A percentile compares a stretch with the other conserved stretches of the same genome.
Conservation (phyloP, 2,113 vertebrate genomes). For the Prinia subflava region DNA sequence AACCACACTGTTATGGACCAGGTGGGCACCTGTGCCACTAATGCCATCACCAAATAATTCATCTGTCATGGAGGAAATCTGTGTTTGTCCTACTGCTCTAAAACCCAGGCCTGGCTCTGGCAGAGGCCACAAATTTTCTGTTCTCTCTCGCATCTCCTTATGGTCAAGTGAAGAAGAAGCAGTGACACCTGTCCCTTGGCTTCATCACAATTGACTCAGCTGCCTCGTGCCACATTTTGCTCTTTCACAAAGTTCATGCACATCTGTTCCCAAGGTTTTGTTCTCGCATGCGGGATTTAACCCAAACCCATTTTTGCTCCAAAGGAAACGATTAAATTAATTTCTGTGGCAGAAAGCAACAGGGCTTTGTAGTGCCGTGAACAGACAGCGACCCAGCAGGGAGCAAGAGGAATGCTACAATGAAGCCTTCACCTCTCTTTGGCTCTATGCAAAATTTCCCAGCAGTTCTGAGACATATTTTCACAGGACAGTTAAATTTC, state of each 20-base stretch:
- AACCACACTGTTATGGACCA: neutral
- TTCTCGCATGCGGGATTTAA: neutral
- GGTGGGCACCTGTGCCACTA: neutral
- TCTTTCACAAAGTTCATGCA: neutral
- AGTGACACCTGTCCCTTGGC: neutral
- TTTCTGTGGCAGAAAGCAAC: neutral
- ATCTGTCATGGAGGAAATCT: neutral
- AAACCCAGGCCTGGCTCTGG: neutral
- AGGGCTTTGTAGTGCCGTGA: neutral
- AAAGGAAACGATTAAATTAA: neutral
- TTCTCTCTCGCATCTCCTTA: neutral
- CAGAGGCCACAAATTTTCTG: neutral
- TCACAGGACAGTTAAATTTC: neutral
- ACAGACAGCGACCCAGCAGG: neutral
- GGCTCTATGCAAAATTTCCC: neutral
- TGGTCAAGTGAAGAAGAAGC: neutral
- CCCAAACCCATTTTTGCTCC: neutral
- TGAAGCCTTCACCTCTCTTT: neutral
- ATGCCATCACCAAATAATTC: neutral
- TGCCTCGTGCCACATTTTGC: neutral
- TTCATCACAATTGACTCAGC: neutral
- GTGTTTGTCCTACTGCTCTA: neutral
- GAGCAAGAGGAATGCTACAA: neutral
- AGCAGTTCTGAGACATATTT: neutral
- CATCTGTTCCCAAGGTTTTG: neutral